Conservation (phyloP, 2,113 vertebrate species). For the Monopterus albus region DNA sequence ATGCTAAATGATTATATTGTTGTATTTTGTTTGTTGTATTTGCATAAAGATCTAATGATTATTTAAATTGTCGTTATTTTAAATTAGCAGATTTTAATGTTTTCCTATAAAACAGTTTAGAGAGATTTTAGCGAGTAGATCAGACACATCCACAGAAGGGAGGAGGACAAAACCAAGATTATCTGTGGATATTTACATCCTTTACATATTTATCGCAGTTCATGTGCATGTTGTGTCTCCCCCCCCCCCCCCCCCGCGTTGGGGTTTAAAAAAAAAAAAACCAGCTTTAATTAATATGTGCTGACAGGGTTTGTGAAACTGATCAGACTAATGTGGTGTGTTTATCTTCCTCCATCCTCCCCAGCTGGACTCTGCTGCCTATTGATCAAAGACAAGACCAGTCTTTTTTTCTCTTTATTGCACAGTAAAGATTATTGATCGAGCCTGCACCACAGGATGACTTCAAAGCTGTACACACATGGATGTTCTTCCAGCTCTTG, state of each 20-base stretch:
- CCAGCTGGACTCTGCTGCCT: slow-evolving; percentile 33
- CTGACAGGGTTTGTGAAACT: slow-evolving; percentile 6
- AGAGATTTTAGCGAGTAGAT: not conserved
- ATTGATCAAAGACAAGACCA: slow-evolving; percentile 54
- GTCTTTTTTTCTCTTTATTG: slow-evolving; percentile 64
- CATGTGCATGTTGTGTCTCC: too few species aligned
- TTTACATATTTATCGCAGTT: too few species aligned
- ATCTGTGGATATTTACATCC: not conserved
- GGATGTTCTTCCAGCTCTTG: slow-evolving; percentile 39
- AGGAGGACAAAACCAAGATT: too few species aligned
- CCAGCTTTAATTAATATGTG: not conserved
- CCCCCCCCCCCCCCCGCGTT: too few species aligned
- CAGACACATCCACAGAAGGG: not conserved
- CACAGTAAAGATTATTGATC: slow-evolving; percentile 72
- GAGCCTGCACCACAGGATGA: slow-evolving; percentile 23
- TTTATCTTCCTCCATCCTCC: slow-evolving; percentile 37
- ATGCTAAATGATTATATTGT: too few species aligned
- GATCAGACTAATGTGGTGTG: slow-evolving; percentile 10
- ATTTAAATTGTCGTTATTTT: too few species aligned
- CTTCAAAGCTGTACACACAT: slow-evolving; percentile 57
- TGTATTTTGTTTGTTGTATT: too few species aligned
- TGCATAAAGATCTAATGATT: too few species aligned
- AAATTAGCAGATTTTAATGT: too few species aligned
- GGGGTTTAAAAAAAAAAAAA: not conserved
- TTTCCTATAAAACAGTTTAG: not conserved